A percentile compares a stretch with the other conserved stretches of the same genome.
Conservation (phyloP, 2,797 vertebrate genomes). For the Lindbergichthys nudifrons region DNA sequence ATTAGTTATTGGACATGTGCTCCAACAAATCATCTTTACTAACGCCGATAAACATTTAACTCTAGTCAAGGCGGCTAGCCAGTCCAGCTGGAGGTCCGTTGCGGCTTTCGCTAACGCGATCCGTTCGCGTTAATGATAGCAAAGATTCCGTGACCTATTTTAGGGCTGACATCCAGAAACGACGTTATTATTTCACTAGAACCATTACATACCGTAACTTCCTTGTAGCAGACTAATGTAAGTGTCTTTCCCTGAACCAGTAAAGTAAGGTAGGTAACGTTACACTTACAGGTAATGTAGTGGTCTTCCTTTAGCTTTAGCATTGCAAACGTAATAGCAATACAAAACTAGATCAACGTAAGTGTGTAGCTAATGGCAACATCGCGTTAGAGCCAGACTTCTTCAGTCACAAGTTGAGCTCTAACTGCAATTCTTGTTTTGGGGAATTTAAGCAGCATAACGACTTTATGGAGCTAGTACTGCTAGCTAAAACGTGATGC, state of each 20-base stretch:
- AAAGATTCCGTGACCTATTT: not conserved
- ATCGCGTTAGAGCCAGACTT: not conserved
- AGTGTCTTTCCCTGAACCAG: not conserved
- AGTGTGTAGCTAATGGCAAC: conserved; percentile 20
- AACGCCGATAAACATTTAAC: not conserved
- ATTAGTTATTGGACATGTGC: fast-evolving
- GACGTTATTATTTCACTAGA: not conserved
- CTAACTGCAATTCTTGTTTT: not conserved
- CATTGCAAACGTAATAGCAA: conserved; percentile 3
- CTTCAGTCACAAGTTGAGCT: not conserved
- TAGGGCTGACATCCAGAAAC: fast-evolving
- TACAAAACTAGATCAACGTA: not conserved
- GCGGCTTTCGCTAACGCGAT: conserved; percentile 43
- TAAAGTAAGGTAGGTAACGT: not conserved
- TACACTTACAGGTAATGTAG: not conserved
- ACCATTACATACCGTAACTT: not conserved
- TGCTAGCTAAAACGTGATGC: conserved; percentile 72
- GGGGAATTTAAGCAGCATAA: not conserved
- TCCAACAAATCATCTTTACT: not conserved
- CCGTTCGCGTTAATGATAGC: not conserved
- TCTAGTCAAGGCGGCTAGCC: conserved; percentile 29
- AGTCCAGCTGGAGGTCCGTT: not conserved
- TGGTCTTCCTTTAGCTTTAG: conserved; percentile 26
- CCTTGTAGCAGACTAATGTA: no score
- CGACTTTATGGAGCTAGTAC: not conserved